Evolutionary conservation across 2,888 invertebrate genomes (phyloP).

Genomic region (Anagyrus pseudococci): DNA sequence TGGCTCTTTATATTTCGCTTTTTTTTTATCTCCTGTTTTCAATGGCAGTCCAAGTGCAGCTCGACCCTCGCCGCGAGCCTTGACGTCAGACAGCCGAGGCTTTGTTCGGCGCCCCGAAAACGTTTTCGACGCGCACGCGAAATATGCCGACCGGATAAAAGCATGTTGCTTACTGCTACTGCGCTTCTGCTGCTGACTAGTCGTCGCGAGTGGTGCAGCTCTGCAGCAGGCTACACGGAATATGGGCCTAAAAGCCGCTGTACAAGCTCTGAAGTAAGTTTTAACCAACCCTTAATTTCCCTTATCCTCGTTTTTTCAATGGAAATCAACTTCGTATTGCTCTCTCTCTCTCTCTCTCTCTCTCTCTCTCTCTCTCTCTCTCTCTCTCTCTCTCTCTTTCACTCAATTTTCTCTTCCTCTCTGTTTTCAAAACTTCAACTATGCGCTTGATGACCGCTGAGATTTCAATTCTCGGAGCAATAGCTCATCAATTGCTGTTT

Average conservation of each 20-base stretch:
- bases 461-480: neutral
- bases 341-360: constrained; percentile 1
- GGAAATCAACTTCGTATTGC: neutral
- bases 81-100: too few relatives aligned
- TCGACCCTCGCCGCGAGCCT: too few relatives aligned
- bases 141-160: too few relatives aligned
- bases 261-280: constrained; percentile 76
- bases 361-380: too few relatives aligned
- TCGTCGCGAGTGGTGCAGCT: constrained; percentile 40
- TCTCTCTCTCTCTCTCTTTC: neutral
- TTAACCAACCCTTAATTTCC: neutral
- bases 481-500: neutral
- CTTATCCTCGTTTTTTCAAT: neutral
- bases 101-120: too few relatives aligned
- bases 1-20: too few relatives aligned
- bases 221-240: constrained; percentile 55
- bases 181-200: too few relatives aligned
- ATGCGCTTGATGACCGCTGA: neutral
- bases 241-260: constrained; percentile 80
- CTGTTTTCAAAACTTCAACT: neutral
- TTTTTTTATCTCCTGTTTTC: too few relatives aligned
- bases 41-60: too few relatives aligned
- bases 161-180: too few relatives aligned
- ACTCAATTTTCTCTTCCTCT: neutral
- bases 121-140: too few relatives aligned